Conservation (phyloP, 2,113 vertebrate genomes). For the Macquaria ambigua region DNA sequence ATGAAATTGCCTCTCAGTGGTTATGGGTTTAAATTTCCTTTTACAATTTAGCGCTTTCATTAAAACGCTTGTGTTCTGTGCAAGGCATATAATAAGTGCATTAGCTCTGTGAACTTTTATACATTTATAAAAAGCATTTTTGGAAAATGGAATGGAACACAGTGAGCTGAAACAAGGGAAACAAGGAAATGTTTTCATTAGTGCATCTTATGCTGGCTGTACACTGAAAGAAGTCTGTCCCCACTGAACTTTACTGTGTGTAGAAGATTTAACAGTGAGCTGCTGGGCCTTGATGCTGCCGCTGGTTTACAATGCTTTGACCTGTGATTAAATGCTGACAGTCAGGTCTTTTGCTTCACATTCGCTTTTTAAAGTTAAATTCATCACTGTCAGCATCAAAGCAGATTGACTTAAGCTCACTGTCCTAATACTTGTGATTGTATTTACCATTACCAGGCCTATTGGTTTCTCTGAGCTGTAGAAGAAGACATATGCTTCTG, state of each 20-base stretch:
- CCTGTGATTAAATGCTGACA: constrained; percentile 42
- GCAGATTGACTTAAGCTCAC: constrained; percentile 43
- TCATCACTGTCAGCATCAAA: constrained; percentile 24
- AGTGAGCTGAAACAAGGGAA: constrained; percentile 14
- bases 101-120: constrained; percentile 38
- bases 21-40: constrained; percentile 67
- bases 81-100: constrained; percentile 35
- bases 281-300: neutral
- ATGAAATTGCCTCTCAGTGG: constrained; percentile 64
- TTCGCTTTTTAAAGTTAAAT: constrained; percentile 44
- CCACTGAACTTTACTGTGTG: too few species aligned
- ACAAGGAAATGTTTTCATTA: constrained; percentile 24
- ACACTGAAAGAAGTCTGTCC: neutral
- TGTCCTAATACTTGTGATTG: constrained; percentile 61
- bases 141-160: constrained; percentile 3
- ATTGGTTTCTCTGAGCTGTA: constrained; percentile 52
- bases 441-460: constrained; percentile 66
- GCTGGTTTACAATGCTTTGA: constrained; percentile 32
- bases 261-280: too few species aligned
- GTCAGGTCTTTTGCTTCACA: constrained; percentile 19
- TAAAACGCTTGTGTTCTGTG: constrained; percentile 45
- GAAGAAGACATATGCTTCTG: constrained; percentile 72
- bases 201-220: constrained; percentile 7
- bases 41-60: constrained; percentile 67
- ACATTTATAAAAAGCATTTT: constrained; percentile 46